Base-by-base conservation (phyloP, 2,888 invertebrate genomes). In the Sminthurides aquaticus region DNA sequence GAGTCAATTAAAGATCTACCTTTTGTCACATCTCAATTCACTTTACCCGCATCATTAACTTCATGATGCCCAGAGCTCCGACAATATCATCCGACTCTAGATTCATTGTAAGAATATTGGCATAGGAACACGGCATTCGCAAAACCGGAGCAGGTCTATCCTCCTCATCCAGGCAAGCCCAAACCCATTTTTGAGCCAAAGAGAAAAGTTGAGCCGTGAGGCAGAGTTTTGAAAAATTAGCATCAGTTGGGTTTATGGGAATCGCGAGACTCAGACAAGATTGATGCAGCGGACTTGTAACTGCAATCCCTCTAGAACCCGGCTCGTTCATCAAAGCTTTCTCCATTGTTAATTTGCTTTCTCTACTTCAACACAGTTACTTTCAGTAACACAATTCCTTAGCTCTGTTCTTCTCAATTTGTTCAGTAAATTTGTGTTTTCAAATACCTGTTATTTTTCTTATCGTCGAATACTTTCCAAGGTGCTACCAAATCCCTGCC, bases 151-250 rank as follows among this genome's bases (percentile, higher is more conserved):
- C 65, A 24, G 68, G 70, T 18, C 57, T 63, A 28, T 73, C 74
- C 15, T 71, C 71, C 64, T 73, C 65, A 27, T 71, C 71, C 64
- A 72, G 68, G 52, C 71, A 71, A 48, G 66, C 65, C 74, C 74
- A 74, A 57, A 69, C 70, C 74, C 74, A 74, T 52, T 74, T 74
- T 54, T 74, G 74, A 62, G 74, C 74, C 71, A 71, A 71, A 8
- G 74, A 74, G 49, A 71, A 69, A 27, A 74, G 60, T 63, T 74
- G 74, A 43, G 72, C 67, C 34, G 71, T 65, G 56, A 74, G 66
- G 64, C 74, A 74, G 3, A 74, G 55, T 57, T 71, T 73, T 11
- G 72, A 71, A 57, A 74, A 74, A 34, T 74, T 71, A 2, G 56
- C 60, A 27, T 64, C 68, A 54, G 67, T 68, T 27, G 72, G 71